Base-by-base conservation (phyloP, 2,113 vertebrate species). In the Harpagus bidentatus region DNA sequence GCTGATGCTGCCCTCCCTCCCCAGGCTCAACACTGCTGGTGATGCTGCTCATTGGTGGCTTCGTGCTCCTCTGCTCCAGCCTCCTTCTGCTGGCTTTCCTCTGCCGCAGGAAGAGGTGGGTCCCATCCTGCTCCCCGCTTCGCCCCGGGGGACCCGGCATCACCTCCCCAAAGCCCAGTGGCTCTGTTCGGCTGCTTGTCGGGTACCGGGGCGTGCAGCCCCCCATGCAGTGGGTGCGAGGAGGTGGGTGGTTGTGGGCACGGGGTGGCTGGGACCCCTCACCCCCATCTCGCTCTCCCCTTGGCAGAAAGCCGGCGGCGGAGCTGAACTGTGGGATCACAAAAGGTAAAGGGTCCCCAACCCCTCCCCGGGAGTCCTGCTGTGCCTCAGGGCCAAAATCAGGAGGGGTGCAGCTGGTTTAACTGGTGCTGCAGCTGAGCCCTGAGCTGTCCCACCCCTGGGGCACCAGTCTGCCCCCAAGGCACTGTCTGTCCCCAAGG, bases 31-130 rank as follows among this genome's bases (percentile, higher is more conserved):
- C 43, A 1, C 62, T 98, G 45, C 94, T 98, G 67, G 95, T 98
- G 52, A 97, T 98, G 72, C 95, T 98, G 67, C 98, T 98, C 9
- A 95, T 98, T 21, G 99, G 98, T 0, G 98, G 98, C 59, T 98
- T 98, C 2, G 92, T 98, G 53, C 90, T 98, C 26, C 38, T 97
- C 74, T 97, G 98, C 79, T 98, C 98, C 67, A 95, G 97, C 45
- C 92, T 98, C 32, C 98, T 98, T 95, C 96, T 99, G 88, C 62
- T 99, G 95, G 97, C 91, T 71, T 98, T 98, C 71, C 91, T 99
- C 86, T 98, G 98, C 95, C 97, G 74, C 97, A 98, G 97, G 90
- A 98, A 97, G 97, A 99, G 99, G 99, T 99, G 98, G 63, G 95
- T 95, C n/a, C 71, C 26, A 16, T 48, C 53, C 81, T 59, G 56